Conservation (phyloP, 2,797 vertebrate genomes). For the Bufotes viridis region DNA sequence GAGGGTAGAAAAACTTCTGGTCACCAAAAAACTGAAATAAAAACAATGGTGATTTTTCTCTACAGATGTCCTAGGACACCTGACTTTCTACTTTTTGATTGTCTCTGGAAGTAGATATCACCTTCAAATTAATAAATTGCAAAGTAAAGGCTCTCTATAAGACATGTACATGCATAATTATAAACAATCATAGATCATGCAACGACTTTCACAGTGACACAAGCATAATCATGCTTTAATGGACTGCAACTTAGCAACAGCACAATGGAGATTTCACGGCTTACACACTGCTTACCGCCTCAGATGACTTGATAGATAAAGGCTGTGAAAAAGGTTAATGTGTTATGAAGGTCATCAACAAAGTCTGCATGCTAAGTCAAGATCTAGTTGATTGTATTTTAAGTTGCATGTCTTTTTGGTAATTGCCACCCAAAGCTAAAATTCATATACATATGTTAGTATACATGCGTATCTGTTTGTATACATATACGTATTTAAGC, state of each 20-base stretch:
- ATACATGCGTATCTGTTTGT: background rate
- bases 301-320: slow-evolving; percentile 55
- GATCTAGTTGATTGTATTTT: background rate
- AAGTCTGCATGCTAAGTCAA: background rate
- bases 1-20: background rate
- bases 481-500: background rate
- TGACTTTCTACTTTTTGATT: background rate
- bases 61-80: background rate
- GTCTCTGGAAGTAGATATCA: background rate
- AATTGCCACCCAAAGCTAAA: background rate
- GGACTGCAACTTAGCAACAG: background rate
- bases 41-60: background rate
- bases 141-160: background rate
- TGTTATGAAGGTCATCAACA: slow-evolving; percentile 20
- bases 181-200: slow-evolving; percentile 33
- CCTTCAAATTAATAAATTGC: background rate
- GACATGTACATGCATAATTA: slow-evolving; percentile 12
- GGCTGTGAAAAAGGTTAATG: slow-evolving; percentile 53
- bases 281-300: slow-evolving; percentile 46
- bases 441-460: background rate
- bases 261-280: background rate
- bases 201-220: slow-evolving; percentile 29
- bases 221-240: slow-evolving; percentile 30
- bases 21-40: background rate
- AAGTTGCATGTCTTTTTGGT: background rate